Evolutionary conservation across 2,797 vertebrate genomes (phyloP).

Genomic region (Fistularia tabacaria): DNA sequence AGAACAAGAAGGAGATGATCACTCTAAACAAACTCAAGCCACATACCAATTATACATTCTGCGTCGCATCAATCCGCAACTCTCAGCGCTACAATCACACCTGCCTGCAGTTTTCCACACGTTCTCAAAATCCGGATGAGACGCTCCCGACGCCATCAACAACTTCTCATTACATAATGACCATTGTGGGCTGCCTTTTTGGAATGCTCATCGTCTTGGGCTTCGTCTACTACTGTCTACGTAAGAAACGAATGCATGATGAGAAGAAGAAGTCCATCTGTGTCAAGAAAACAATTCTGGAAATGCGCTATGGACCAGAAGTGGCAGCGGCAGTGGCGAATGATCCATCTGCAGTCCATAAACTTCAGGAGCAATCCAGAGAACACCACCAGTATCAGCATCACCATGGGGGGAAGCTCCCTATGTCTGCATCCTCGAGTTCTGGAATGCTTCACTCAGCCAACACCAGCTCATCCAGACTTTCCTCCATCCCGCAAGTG

Average conservation of each 20-base stretch:
- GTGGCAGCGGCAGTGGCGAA: slow-evolving; percentile 84
- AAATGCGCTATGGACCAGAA: slow-evolving; percentile 97
- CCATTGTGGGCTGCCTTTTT: slow-evolving; percentile 94
- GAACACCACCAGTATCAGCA: slow-evolving; percentile 78
- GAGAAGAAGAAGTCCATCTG: slow-evolving; percentile 96
- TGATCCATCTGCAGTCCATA: slow-evolving; percentile 81
- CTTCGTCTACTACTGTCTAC: slow-evolving; percentile 92
- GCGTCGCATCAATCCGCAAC: slow-evolving; percentile 93
- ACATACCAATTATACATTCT: slow-evolving; percentile 95
- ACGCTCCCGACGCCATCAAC: slow-evolving; percentile 87
- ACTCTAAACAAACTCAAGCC: slow-evolving; percentile 90
- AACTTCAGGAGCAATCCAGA: slow-evolving; percentile 87
- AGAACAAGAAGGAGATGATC: slow-evolving; percentile 91
- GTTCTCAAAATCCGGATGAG: slow-evolving; percentile 80
- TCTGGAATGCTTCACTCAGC: slow-evolving; percentile 77
- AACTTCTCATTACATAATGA: slow-evolving; percentile 99
- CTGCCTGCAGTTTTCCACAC: slow-evolving; percentile 89
- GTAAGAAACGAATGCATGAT: slow-evolving; percentile 88
- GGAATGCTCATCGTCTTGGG: slow-evolving; percentile 97
- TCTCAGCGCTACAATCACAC: slow-evolving; percentile 95
- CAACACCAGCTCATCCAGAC: slow-evolving; percentile 82
- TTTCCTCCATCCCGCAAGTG: slow-evolving; percentile 92
- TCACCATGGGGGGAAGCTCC: slow-evolving; percentile 77
- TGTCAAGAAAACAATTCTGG: slow-evolving; percentile 96
- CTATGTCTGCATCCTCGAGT: slow-evolving; percentile 77